These are phyloP conservation scores for Cydia splendana DNA, from an alignment of 1,140 invertebrate genomes.

Conservation along the genomic window DNA sequence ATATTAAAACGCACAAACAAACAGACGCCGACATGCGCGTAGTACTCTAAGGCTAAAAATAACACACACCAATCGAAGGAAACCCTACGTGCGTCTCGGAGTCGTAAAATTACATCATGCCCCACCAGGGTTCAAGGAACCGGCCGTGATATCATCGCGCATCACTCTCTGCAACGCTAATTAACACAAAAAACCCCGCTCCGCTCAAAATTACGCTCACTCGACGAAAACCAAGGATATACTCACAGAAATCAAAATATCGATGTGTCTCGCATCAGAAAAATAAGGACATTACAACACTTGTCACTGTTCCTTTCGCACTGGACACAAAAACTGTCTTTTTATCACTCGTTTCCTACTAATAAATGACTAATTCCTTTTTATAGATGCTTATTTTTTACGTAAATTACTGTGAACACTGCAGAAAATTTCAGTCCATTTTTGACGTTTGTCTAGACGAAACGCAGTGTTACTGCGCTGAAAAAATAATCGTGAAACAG, in stretches of 20 bases:
- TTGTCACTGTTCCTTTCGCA: background rate
- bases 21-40: slow-evolving; percentile 40
- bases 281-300: slow-evolving; percentile 27
- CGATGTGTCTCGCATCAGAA: slow-evolving; percentile 28
- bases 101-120: slow-evolving; percentile 46
- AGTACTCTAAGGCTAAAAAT: slow-evolving; percentile 63
- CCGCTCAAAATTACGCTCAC: slow-evolving; percentile 8
- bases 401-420: slow-evolving; percentile 31
- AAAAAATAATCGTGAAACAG: slow-evolving; percentile 10
- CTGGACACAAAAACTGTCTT: slow-evolving; percentile 17
- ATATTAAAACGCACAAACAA: slow-evolving; percentile 42
- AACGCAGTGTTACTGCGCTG: slow-evolving; percentile 7
- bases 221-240: slow-evolving; percentile 28
- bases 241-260: slow-evolving; percentile 30
- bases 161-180: slow-evolving; percentile 42
- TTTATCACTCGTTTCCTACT: slow-evolving; percentile 22
- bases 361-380: slow-evolving; percentile 31
- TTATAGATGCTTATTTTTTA: slow-evolving; percentile 29
- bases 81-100: slow-evolving; percentile 48
- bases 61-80: slow-evolving; percentile 48
- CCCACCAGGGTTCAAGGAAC: slow-evolving; percentile 59
- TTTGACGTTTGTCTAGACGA: slow-evolving; percentile 34
- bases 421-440: slow-evolving; percentile 34
- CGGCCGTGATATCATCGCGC: slow-evolving; percentile 62
- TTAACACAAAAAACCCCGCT: slow-evolving; percentile 31